phyloP scores from a whole-genome alignment of 2,888 invertebrate genomes.

The Oscheius sp. region DNA sequence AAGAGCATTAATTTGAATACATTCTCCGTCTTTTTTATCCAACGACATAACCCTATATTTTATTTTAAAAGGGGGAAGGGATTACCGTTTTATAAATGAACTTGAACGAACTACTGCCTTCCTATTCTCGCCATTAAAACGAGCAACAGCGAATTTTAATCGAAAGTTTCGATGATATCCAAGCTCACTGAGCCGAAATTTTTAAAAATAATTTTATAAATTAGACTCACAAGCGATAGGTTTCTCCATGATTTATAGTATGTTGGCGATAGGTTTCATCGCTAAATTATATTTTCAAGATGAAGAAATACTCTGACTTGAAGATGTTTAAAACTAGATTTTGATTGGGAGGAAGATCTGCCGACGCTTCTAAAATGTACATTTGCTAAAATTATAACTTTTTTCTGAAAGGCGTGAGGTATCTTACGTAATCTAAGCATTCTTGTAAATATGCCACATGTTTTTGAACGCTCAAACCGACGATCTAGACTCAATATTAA shows the following conservation, averaged over 20 bases:
- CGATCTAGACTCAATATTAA: background rate
- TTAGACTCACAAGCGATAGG: constrained; percentile 10
- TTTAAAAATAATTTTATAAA: background rate
- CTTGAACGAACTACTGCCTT: constrained; percentile 26
- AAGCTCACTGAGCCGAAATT: constrained; percentile 16
- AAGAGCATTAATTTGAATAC: constrained; percentile 2
- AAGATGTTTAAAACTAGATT: constrained; percentile 22
- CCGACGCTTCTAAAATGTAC: constrained; percentile 22
- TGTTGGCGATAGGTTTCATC: constrained; percentile 29
- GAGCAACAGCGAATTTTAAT: constrained; percentile 25
- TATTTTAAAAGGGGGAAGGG: background rate
- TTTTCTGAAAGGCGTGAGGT: background rate
- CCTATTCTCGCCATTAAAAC: constrained; percentile 30
- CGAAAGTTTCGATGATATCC: constrained; percentile 15
- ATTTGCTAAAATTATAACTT: constrained; percentile 1
- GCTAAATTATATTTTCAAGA: background rate
- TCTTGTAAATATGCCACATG: constrained; percentile 21
- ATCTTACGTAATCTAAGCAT: constrained; percentile 19
- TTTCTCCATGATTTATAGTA: constrained; percentile 28
- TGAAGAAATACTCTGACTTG: background rate
- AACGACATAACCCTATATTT: constrained; percentile 23
- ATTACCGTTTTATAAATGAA: constrained; percentile 29
- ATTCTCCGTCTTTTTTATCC: constrained; percentile 27
- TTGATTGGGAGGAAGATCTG: constrained; percentile 28
- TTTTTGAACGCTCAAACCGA: background rate